Evolutionary conservation across 2,888 invertebrate species (phyloP), one percentile per base, ranked within the genome.

Genomic region (Lithophane semibrunnea): DNA sequence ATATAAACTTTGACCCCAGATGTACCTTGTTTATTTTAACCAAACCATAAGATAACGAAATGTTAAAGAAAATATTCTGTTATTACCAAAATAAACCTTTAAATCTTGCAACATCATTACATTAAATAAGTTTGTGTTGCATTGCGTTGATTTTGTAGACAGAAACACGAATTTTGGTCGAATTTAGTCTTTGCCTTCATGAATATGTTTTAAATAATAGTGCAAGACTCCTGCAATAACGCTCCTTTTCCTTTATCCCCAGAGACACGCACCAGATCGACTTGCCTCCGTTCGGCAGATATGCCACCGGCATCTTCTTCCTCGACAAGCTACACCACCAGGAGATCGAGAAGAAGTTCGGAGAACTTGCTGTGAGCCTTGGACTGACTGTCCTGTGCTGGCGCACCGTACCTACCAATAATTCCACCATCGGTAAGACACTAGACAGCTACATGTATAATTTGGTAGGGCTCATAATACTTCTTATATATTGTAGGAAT

Each of bases 261-360:
- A 99, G 99, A 94, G 98, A 98, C 92, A 97, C 97, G 84, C 97
- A 98, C 90, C 98, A 98, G 89, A 97, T 99, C 80, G 97, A 98
- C 86, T 97, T 99, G 89, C 99, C 99, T 13, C 97, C 98, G 37
- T 97, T 98, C 90, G 99, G 99, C 8, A 97, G 97, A 87, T 99
- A 99, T 97, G 99, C 99, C 73, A 99, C 99, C 37, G 99, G 99
- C 80, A 99, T 99, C 85, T 97, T 99, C 92, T 99, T 99, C 96
- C 97, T 99, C 94, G 99, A 99, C 94, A 98, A 98, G 93, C 97
- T 97, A 70, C 98, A 98, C 90, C 98, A 98, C 90, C 97, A 97
- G 90, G 97, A 98, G 88, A 98, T 98, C 75, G 99, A 99, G 95
- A 97, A 97, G 87, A 98, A 98, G 89, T 99, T 99, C 94, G 97